These are phyloP conservation scores for Caiman crocodilus DNA, from an alignment of 2,797 vertebrate genomes.

Conservation along the genomic window DNA sequence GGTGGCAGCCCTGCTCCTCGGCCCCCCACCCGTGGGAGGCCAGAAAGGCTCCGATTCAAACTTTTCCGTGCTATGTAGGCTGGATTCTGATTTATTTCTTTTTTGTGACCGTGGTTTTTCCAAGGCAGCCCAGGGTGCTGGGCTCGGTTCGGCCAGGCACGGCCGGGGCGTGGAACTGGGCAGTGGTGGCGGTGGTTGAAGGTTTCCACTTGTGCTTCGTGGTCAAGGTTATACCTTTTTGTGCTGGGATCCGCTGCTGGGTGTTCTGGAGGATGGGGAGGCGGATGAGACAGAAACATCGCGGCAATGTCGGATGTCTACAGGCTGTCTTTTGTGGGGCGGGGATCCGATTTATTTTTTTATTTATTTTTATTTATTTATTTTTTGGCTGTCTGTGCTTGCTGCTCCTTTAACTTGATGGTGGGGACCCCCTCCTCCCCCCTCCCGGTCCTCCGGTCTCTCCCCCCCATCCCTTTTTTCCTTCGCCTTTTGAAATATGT, in stretches of 20 bases:
- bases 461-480: background rate
- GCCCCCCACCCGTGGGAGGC: background rate
- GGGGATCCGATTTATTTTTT: background rate
- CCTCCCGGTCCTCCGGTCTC: background rate
- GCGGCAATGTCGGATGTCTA: background rate
- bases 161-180: background rate
- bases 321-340: background rate
- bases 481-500: slow-evolving; percentile 20
- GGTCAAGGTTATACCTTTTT: background rate
- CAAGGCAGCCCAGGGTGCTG: background rate
- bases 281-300: background rate
- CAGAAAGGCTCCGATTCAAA: background rate
- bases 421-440: background rate
- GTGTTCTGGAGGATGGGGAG: background rate
- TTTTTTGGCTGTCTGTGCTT: too few relatives aligned
- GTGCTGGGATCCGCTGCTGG: background rate
- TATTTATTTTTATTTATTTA: background rate
- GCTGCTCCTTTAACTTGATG: background rate
- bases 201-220: background rate
- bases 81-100: background rate
- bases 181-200: background rate
- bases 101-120: background rate
- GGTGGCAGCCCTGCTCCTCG: background rate
- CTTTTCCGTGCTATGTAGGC: background rate
- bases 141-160: background rate